phyloP scores from a whole-genome alignment of 1,140 invertebrate genomes.

The Charaxes varanes region DNA sequence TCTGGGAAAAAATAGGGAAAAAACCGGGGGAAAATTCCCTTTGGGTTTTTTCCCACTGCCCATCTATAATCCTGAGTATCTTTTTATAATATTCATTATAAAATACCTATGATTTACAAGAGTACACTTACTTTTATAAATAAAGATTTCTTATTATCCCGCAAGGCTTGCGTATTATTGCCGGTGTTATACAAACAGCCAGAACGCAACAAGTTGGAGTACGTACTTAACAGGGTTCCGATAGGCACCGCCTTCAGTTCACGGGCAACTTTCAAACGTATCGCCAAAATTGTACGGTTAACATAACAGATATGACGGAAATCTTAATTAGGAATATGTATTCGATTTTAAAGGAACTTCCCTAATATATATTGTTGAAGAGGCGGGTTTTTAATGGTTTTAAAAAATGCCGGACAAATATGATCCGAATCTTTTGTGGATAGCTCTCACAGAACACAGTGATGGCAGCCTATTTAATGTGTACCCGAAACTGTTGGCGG shows the following conservation, averaged over 20 bases:
- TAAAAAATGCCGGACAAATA: slow-evolving; percentile 44
- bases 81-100: too few species aligned
- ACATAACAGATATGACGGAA: background rate
- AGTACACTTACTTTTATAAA: too few species aligned
- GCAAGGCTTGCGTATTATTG: too few species aligned
- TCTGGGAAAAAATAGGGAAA: too few species aligned
- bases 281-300: background rate
- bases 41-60: too few species aligned
- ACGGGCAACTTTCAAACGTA: slow-evolving; percentile 27
- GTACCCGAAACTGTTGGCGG: slow-evolving; percentile 63
- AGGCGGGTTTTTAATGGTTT: slow-evolving; percentile 16
- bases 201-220: slow-evolving; percentile 35
- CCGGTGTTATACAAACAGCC: too few species aligned
- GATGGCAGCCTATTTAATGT: slow-evolving; percentile 72
- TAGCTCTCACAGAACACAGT: slow-evolving; percentile 66
- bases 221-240: background rate
- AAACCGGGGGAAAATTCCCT: too few species aligned
- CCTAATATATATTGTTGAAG: background rate
- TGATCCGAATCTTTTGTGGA: slow-evolving; percentile 68
- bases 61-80: too few species aligned
- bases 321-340: background rate
- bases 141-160: too few species aligned
- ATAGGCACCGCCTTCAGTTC: slow-evolving; percentile 30
- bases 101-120: too few species aligned
- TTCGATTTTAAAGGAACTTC: background rate